A percentile compares a stretch with the other conserved stretches of the same genome.
Conservation (phyloP, 2,113 vertebrate species). For the Oncorhynchus tshawytscha region DNA sequence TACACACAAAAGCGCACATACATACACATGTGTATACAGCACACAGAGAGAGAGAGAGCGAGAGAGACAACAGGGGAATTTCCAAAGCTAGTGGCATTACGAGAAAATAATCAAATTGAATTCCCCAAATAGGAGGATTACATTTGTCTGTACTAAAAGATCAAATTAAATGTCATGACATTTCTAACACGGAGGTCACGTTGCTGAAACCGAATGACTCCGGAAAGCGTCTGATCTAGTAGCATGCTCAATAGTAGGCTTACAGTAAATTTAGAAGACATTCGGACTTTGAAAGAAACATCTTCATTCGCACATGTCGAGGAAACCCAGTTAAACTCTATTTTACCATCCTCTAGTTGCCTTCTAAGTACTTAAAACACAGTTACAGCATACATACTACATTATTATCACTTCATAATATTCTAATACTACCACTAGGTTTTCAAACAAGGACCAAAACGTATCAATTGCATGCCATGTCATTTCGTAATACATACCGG, state of each 20-base stretch:
- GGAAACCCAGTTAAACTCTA: too few species aligned
- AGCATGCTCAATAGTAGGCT: background rate
- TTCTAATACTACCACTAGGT: too few species aligned
- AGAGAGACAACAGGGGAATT: background rate
- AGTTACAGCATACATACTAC: too few species aligned
- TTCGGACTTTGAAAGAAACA: conserved; percentile 15
- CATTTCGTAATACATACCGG: background rate
- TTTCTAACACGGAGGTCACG: conserved; percentile 20
- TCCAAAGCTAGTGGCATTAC: conserved; percentile 12
- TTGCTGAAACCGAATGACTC: background rate
- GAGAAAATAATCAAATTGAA: conserved; percentile 32
- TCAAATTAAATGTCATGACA: conserved; percentile 21
- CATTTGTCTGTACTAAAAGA: conserved; percentile 24
- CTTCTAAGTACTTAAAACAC: too few species aligned
- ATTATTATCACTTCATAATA: too few species aligned
- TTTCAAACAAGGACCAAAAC: too few species aligned
- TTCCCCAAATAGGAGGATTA: conserved; percentile 26
- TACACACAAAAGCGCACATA: background rate
- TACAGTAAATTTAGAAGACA: background rate
- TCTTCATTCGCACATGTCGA: too few species aligned
- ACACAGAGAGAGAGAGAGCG: background rate
- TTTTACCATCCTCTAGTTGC: too few species aligned
- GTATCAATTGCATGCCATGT: background rate
- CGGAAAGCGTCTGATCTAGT: conserved; percentile 1
- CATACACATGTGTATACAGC: background rate